Percentiles rank a stretch among this genome's conserved stretches.
Evolutionary conservation across 2,113 vertebrate genomes (phyloP).

Genomic region (human): GRCh38 chr9:106128001-106128500

Average conservation of each 20-base stretch:
- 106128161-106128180: slow-evolving; percentile 56
- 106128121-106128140: slow-evolving; percentile 22
- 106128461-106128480: neutral
- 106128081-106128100: slow-evolving; percentile 48
- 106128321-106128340: slow-evolving; percentile 60
- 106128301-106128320: slow-evolving; percentile 46
- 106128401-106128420: slow-evolving; percentile 24
- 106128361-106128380: slow-evolving; percentile 68
- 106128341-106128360: slow-evolving; percentile 56
- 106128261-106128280: slow-evolving; percentile 78
- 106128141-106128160: slow-evolving; percentile 32
- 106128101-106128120: slow-evolving; percentile 24
- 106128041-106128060: neutral
- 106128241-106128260: slow-evolving; percentile 77
- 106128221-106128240: slow-evolving; percentile 66
- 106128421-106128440: neutral
- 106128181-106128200: slow-evolving; percentile 16
- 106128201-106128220: slow-evolving; percentile 61
- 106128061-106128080: slow-evolving; percentile 39
- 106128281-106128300: slow-evolving; percentile 69
- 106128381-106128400: neutral
- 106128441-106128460: slow-evolving; percentile 33
- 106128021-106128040: slow-evolving; percentile 17
- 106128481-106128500: slow-evolving; percentile 4
- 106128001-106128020: neutral